Evolutionary conservation across 2,113 vertebrate species (phyloP).

Genomic region (Corapipo altera): DNA sequence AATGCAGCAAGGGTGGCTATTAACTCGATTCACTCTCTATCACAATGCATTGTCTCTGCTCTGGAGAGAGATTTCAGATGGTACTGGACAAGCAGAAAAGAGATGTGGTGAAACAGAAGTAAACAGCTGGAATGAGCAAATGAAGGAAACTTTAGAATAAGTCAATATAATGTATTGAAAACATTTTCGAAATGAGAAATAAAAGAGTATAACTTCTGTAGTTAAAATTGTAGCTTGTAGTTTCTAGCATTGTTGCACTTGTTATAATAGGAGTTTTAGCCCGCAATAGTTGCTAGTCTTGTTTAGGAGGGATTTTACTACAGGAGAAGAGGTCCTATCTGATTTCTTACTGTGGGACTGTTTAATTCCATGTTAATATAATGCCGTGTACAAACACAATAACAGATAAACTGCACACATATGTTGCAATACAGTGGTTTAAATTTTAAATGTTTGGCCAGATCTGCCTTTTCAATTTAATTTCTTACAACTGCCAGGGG

Average conservation of each 20-base stretch:
- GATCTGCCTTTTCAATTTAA: conserved; percentile 29
- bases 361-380: background rate
- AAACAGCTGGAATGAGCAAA: background rate
- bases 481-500: conserved; percentile 39
- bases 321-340: background rate
- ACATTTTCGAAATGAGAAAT: background rate
- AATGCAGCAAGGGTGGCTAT: background rate
- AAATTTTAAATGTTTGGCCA: conserved; percentile 30
- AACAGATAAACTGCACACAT: background rate
- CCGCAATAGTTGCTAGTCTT: background rate
- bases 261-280: background rate
- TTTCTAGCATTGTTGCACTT: background rate
- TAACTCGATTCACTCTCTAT: conserved; percentile 17
- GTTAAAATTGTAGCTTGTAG: background rate
- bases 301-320: background rate
- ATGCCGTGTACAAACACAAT: background rate
- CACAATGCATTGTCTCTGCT: background rate
- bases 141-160: background rate
- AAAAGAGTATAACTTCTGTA: background rate
- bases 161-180: background rate
- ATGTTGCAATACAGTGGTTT: background rate
- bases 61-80: background rate
- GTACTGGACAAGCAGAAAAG: background rate
- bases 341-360: background rate
- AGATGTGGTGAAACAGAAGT: background rate